Conservation (phyloP, 2,888 invertebrate genomes). For the Dorcus hopei region DNA sequence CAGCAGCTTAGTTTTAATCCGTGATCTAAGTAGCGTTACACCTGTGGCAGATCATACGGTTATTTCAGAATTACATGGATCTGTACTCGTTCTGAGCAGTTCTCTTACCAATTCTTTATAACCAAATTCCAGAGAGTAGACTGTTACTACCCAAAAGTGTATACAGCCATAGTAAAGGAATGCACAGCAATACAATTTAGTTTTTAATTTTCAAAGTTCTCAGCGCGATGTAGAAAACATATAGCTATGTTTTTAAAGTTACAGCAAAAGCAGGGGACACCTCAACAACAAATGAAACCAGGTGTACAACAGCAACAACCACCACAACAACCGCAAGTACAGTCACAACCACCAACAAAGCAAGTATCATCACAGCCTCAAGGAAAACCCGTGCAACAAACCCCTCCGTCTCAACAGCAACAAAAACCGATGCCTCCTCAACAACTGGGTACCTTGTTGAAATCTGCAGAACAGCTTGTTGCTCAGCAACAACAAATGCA, state of each 20-base stretch:
- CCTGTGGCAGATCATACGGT: slow-evolving; percentile 26
- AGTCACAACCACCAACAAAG: slow-evolving; percentile 11
- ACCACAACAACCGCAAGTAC: slow-evolving; percentile 20
- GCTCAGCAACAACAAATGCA: not conserved
- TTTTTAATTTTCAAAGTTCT: not conserved
- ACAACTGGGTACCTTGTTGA: slow-evolving; percentile 5
- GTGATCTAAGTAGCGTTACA: slow-evolving; percentile 28
- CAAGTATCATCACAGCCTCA: slow-evolving; percentile 12
- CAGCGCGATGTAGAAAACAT: not conserved
- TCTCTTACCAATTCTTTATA: slow-evolving; percentile 11
- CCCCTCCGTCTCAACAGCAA: slow-evolving; percentile 19
- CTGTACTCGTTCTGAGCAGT: slow-evolving; percentile 16
- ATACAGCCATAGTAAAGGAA: slow-evolving; percentile 20
- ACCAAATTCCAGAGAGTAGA: slow-evolving; percentile 25
- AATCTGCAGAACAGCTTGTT: slow-evolving; percentile 8
- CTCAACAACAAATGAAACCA: slow-evolving; percentile 6
- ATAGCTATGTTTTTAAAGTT: not conserved
- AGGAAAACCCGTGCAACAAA: slow-evolving; percentile 2
- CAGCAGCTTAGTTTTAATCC: slow-evolving; percentile 23
- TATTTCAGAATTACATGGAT: slow-evolving; percentile 10
- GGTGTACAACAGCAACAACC: slow-evolving; percentile 9
- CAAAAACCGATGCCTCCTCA: slow-evolving; percentile 24
- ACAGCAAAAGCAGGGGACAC: slow-evolving; percentile 1
- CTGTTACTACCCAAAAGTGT: slow-evolving; percentile 4
- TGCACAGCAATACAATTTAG: slow-evolving; percentile 15